Base-by-base conservation (phyloP, 2,113 vertebrate genomes). In the Crypturellus undulatus region DNA sequence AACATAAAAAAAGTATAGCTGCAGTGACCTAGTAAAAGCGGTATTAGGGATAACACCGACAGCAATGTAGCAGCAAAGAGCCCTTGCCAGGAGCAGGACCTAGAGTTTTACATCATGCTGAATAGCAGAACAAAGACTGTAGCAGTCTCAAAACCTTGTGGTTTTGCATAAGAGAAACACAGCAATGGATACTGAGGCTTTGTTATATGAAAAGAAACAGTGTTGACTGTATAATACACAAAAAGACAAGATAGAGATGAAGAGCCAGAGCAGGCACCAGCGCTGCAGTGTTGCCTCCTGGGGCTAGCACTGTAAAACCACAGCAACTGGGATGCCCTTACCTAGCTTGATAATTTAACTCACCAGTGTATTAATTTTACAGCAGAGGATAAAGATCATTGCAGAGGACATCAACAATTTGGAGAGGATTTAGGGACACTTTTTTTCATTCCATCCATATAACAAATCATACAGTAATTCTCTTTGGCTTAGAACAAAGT, bases 241-340 rank as follows among this genome's bases (percentile, higher is more conserved):
- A 60, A 47, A 32, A 81, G 3, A 42, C 26, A 51, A 56, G 45
- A 22, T 1, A n/a, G 30, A 51, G 71, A 4, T 6, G 43, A 56
- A 52, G 6, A 0, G 3, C 20, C 63, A 6, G 3, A 38, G 54
- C 1, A 13, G 87, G 58, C 0, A 0, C 47, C 58, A 21, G 1
- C 40, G 77, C 43, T 82, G 43, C 3, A 0, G 34, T 3, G 5
- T 36, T 79, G 85, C 36, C 52, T 93, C 58, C 75, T 87, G 47
- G 1, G 1, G 80, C 52, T 51, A 76, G 5, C 32, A 6, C 43
- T 59, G n/a, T 25, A 71, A 82, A 79, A 34, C 54, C 18, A 47
- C 59, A 70, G 59, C 18, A 63, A 20, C 16, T 32, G 45, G 43
- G 40, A 16, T 93, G 70, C 8, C 40, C 47, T 32, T 42, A 3